Base-by-base conservation (phyloP, 2,113 vertebrate genomes). In the Chroicocephalus ridibundus region DNA sequence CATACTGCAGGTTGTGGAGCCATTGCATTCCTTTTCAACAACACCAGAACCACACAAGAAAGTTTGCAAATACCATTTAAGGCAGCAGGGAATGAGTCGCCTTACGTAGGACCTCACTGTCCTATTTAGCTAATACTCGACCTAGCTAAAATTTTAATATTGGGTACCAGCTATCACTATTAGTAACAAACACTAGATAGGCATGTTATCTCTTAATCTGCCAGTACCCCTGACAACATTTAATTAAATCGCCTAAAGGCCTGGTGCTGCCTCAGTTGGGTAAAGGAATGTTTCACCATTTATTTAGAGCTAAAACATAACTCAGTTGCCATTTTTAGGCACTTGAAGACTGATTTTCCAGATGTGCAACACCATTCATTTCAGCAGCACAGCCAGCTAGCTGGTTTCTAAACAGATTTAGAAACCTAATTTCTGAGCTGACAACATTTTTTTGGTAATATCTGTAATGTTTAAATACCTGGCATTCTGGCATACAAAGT, bases 11-110 rank as follows among this genome's bases (percentile, higher is more conserved):
- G 70, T 81, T 91, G 69, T 46, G 36, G 34, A 93, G 52, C 25
- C 61, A 57, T 21, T 91, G 47, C 77, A 90, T 95, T 95, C 88
- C 64, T 92, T 96, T 78, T 52, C 47, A 92, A 17, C 10, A 83
- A 22, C 65, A 75, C 64, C 77, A 91, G 71, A 88, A 91, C 83
- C 90, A 92, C 86, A 82, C 17, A 18, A 92, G 76, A 92, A 93
- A 57, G 44, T 47, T 20, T 75, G 17, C 42, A 95, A 93, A 95
- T 71, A 32, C 51, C 60, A 71, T 88, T 86, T 79, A 60, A 86
- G 90, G 81, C 24, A 90, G 15, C 29, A 75, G 19, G 15, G 72
- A 92, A 68, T 2, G 3, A 84, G 16, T 38, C 4, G 9, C 13
- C 6, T 86, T 64, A 12, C 12, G n/a, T 2, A 80, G 55, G 29